Evolutionary conservation across 2,113 vertebrate species (phyloP), one percentile per base, ranked within the genome.

Genomic region (Hemiscyllium ocellatum): DNA sequence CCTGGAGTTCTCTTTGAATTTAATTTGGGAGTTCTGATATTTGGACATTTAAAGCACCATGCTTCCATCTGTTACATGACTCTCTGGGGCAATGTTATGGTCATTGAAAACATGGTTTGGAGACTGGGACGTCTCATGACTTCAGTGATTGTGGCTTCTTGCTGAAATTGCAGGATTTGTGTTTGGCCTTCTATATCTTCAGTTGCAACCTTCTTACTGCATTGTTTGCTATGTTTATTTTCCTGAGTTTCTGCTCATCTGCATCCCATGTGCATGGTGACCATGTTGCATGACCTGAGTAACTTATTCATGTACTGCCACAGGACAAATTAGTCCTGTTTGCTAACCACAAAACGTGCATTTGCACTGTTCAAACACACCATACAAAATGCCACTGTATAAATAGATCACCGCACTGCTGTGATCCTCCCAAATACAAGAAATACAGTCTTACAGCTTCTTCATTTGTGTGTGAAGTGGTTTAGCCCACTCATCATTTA

Each of bases 401-500:
- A 91, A 91, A 91, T 91, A 91, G 87, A n/a, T 61, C n/a, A 91
- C 87, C 87, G 65, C 52, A 65, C 56, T n/a, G 87, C 52, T 61
- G 87, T 91, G 52, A 91, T 91, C 52, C 87, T 91, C 87, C 87
- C 56, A 56, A 61, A 65, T 61, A 33, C 33, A 90, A 90, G 50
- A 90, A 90, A 33, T 56, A 56, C 50, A 91, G 87, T n/a, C 56
- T 91, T 56, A n/a, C 56, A 91, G n/a, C 29, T n/a, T 90, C 87
- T 65, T 89, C 50, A 5, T 50, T 29, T 89, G 24, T 90, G 87
- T 91, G 52, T 91, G 87, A 91, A 65, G 87, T 90, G 87, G 87
- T 65, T 65, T 61, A 56, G 52, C 87, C 56, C 87, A 91, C 87
- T 65, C 87, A 61, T 91, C 56, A n/a, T 91, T 65, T 56, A 91